Conservation (phyloP, 2,888 invertebrate species). For the Parascotia fuliginaria region DNA sequence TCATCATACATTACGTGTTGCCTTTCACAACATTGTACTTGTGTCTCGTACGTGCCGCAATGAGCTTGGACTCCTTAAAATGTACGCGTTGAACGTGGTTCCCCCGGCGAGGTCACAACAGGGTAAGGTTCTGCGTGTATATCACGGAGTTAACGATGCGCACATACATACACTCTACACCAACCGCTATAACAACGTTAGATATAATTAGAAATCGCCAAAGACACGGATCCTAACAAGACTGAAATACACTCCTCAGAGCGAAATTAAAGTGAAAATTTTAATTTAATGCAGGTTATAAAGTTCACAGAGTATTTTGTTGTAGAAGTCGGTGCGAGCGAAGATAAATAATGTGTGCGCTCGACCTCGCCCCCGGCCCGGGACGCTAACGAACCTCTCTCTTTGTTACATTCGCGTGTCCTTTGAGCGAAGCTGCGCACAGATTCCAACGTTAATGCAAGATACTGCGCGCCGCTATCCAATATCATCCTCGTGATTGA, state of each 20-base stretch:
- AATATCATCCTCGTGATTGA: constrained; percentile 59
- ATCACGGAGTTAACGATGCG: constrained; percentile 77
- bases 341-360: constrained; percentile 69
- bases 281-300: constrained; percentile 54
- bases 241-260: constrained; percentile 23
- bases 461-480: constrained; percentile 43
- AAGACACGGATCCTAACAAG: constrained; percentile 11
- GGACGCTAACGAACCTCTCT: constrained; percentile 77
- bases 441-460: constrained; percentile 54
- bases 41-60: constrained; percentile 60
- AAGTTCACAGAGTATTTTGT: constrained; percentile 47
- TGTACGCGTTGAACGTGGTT: constrained; percentile 17
- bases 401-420: constrained; percentile 66
- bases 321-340: constrained; percentile 49
- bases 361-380: constrained; percentile 75
- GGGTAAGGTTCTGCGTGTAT: constrained; percentile 68
- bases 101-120: constrained; percentile 49
- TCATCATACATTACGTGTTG: constrained; percentile 69
- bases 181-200: constrained; percentile 19
- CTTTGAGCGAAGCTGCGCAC: constrained; percentile 61
- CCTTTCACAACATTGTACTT: constrained; percentile 50
- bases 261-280: constrained; percentile 39
- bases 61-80: constrained; percentile 51
- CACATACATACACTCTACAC: constrained; percentile 59
- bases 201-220: constrained; percentile 33